phyloP scores from a whole-genome alignment of 2,888 invertebrate genomes.

The Plagodis dolabraria region DNA sequence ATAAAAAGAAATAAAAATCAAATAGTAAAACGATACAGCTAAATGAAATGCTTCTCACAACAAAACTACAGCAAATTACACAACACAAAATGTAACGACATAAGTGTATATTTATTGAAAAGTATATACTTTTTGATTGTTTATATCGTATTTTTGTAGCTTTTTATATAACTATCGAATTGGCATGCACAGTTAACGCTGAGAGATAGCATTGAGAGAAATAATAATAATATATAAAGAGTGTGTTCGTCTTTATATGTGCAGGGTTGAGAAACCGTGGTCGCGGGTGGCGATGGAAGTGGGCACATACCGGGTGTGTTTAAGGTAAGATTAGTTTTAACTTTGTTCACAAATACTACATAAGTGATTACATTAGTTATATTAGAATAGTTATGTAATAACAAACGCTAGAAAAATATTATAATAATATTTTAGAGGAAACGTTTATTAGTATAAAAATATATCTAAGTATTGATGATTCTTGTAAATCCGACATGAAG shows the following conservation, averaged over 20 bases:
- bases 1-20: slow-evolving; percentile 26
- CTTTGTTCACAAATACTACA: not conserved
- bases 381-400: too few relatives aligned
- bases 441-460: too few relatives aligned
- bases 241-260: slow-evolving; percentile 85
- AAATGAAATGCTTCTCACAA: slow-evolving; percentile 51
- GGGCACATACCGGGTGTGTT: slow-evolving; percentile 8
- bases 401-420: too few relatives aligned
- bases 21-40: slow-evolving; percentile 34
- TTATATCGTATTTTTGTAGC: slow-evolving; percentile 69
- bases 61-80: slow-evolving; percentile 47
- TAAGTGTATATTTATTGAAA: slow-evolving; percentile 47
- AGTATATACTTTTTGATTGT: slow-evolving; percentile 58
- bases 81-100: slow-evolving; percentile 43
- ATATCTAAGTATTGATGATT: too few relatives aligned
- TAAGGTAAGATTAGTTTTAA: slow-evolving; percentile 35
- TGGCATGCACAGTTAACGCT: slow-evolving; percentile 80
- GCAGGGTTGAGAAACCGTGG: slow-evolving; percentile 66
- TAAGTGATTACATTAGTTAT: too few relatives aligned
- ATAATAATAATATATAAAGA: slow-evolving; percentile 59
- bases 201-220: slow-evolving; percentile 56
- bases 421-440: too few relatives aligned
- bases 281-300: slow-evolving; percentile 24
- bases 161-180: slow-evolving; percentile 67
- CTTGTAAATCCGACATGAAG: too few relatives aligned